Evolutionary conservation across 2,113 vertebrate species (phyloP), one percentile per base, ranked within the genome.

Genomic region (Stigmatopora argus): DNA sequence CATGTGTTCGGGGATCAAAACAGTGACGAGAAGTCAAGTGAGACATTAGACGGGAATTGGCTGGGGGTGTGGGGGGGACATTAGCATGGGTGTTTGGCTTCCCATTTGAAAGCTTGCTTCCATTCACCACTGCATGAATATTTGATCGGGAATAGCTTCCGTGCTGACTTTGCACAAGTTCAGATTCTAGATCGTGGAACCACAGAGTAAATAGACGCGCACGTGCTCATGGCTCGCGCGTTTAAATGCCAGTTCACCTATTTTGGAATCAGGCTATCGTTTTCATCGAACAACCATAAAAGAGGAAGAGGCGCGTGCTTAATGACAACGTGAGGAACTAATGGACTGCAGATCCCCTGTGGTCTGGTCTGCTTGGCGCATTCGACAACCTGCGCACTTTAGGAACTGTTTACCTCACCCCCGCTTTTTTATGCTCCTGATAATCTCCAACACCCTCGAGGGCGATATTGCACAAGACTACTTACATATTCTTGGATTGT

Each of bases 281-380:
- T 56, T 56, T 12, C 34, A 61, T n/a, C n/a, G n/a, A n/a, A n/a
- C n/a, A n/a, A n/a, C n/a, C n/a, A n/a, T n/a, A n/a, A n/a, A n/a
- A 74, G 73, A 67, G 67, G 0, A 75, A n/a, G 38, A 41, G n/a
- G 58, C 38, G n/a, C 58, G 45, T 11, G 38, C 70, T 79, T 81
- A 85, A 87, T 83, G 78, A 75, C 51, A 71, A 74, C 78, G 82
- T 86, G 78, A 68, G 77, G 11, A 81, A 78, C 73, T 86, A 87
- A 87, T 89, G 84, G 81, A 81, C 78, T 78, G 79, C 79, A 67
- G 74, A 77, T 89, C 80, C 79, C 83, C 62, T 77, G 80, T 71
- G 79, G 75, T 66, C 76, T 73, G 67, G 83, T 48, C n/a, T n/a
- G 62, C 60, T 55, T 59, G 70, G 75, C 80, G 71, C 73, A 72